Evolutionary conservation across 2,113 vertebrate genomes (phyloP), one percentile per base, ranked within the genome.

Genomic region (Leuciscus idus): DNA sequence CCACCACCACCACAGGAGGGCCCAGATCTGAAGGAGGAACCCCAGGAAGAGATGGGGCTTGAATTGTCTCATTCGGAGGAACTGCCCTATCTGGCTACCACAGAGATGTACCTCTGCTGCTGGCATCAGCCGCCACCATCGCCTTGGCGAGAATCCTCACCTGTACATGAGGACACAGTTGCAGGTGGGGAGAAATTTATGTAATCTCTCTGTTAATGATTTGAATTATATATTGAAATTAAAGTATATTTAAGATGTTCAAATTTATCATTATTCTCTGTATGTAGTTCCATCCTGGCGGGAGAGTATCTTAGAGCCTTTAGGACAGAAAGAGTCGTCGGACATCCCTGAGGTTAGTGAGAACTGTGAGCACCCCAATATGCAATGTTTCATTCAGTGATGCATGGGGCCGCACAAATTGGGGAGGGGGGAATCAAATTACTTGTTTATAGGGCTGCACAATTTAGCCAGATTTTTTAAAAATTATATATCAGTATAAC

Each of bases 21-120:
- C 33, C 80, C 52, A 61, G 7, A 23, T 74, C 21, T 59, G 19
- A 95, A 96, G 89, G 87, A 89, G 36, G 96, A 96, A 30, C 92
- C 94, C 0, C 91, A 95, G 15, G 93, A 95, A 90, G 95, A 95
- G 89, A 92, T 94, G 84, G 96, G 95, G 90, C 93, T 96, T 91
- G 82, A 84, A 19, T 48, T 43, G 28, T 50, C 76, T 81, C 76
- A 74, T 68, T 84, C 95, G 83, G 94, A 93, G 85, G 95, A 96
- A 85, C 94, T 96, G 92, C 96, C 96, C 86, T 97, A 97, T 90
- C 95, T 97, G 89, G 93, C 95, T 68, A 97, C 96, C 90, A 96
- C 95, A 26, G 96, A 97, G 93, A 97, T 97, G 96, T 97, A 97
- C 92, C 91, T 97, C 89, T 96, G 96, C 92, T 95, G 96, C 88